These are phyloP conservation scores for Elgaria multicarinata DNA, from an alignment of 2,113 vertebrate species.

Conservation along the genomic window DNA sequence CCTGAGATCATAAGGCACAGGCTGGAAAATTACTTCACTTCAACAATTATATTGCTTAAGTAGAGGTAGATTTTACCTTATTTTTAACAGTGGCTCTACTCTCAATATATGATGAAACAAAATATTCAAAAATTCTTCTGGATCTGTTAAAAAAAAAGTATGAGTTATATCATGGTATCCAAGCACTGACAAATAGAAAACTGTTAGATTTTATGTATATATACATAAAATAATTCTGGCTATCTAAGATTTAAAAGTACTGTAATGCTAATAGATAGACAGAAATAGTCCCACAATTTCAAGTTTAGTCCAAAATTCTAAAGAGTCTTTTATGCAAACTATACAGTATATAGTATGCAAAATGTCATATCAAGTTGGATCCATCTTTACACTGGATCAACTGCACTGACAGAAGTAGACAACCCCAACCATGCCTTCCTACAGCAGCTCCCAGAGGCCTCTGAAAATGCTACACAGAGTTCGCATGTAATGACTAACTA, in stretches of 20 bases:
- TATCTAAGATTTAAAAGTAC: not conserved
- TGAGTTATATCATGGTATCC: slow-evolving; percentile 21
- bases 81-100: slow-evolving; percentile 94
- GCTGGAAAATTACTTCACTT: not conserved
- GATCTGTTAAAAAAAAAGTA: slow-evolving; percentile 82
- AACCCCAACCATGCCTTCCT: too few species aligned
- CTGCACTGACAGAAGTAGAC: too few species aligned
- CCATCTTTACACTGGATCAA: too few species aligned
- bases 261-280: too few species aligned
- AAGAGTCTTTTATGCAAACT: too few species aligned
- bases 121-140: slow-evolving; percentile 98
- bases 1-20: not conserved
- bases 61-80: slow-evolving; percentile 82
- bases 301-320: not conserved
- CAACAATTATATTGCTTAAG: not conserved
- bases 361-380: too few species aligned
- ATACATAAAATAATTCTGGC: not conserved
- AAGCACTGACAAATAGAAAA: not conserved
- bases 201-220: not conserved
- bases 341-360: too few species aligned
- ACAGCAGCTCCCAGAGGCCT: too few species aligned
- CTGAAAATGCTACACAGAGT: too few species aligned
- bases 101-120: slow-evolving; percentile 97
- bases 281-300: too few species aligned
- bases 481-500: too few species aligned